These are phyloP conservation scores for Panopea generosa DNA, from an alignment of 2,888 invertebrate genomes.

Conservation along the genomic window DNA sequence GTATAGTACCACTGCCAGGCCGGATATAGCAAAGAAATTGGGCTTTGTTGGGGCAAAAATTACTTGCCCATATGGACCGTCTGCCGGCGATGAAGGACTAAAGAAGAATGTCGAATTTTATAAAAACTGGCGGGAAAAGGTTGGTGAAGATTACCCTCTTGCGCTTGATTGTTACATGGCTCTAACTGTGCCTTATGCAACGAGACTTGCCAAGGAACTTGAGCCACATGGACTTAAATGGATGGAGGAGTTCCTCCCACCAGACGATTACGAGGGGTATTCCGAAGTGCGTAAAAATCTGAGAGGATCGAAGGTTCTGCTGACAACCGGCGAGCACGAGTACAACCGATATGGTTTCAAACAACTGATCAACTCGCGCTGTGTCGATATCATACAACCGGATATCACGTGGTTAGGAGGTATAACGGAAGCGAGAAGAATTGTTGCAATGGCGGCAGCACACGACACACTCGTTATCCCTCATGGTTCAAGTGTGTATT, in stretches of 20 bases:
- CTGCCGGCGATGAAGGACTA: slow-evolving; percentile 80
- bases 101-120: slow-evolving; percentile 80
- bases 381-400: slow-evolving; percentile 83
- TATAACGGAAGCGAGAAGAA: slow-evolving; percentile 81
- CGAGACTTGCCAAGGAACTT: slow-evolving; percentile 76
- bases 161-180: slow-evolving; percentile 83
- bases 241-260: slow-evolving; percentile 83
- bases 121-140: slow-evolving; percentile 78
- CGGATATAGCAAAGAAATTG: slow-evolving; percentile 79
- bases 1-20: slow-evolving; percentile 81
- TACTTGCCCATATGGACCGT: slow-evolving; percentile 81
- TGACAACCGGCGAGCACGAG: slow-evolving; percentile 83
- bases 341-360: slow-evolving; percentile 82
- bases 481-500: slow-evolving; percentile 83
- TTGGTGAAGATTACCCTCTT: slow-evolving; percentile 81
- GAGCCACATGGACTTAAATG: slow-evolving; percentile 81
- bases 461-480: slow-evolving; percentile 81
- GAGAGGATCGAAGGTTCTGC: slow-evolving; percentile 74
- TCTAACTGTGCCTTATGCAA: slow-evolving; percentile 78
- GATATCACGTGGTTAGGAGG: slow-evolving; percentile 84
- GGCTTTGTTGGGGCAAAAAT: slow-evolving; percentile 82
- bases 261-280: slow-evolving; percentile 81
- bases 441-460: slow-evolving; percentile 82
- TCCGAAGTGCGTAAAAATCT: slow-evolving; percentile 74
- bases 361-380: slow-evolving; percentile 77